Evolutionary conservation across 2,113 vertebrate species (phyloP), one percentile per base, ranked within the genome.

Genomic region (Stegastes partitus): DNA sequence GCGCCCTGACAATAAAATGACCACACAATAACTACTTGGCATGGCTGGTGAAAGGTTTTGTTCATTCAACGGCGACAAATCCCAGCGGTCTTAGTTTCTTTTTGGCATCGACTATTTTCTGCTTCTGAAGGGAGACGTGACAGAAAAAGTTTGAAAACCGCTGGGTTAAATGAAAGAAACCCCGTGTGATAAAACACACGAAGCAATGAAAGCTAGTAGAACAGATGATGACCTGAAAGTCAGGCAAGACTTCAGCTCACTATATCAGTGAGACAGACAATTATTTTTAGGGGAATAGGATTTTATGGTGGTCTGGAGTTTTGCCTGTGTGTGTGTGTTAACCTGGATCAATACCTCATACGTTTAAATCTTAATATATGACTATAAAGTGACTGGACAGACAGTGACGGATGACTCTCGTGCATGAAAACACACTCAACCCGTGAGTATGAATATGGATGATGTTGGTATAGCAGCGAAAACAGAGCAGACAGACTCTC

Each of bases 341-440:
- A 67, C 44, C 68, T 45, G 54, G 68, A 89, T 92, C 89, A 58
- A 90, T 90, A 89, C 23, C 49, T 84, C 77, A 86, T 87, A 81
- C 87, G 84, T 90, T 87, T 77, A 77, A 72, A 88, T 87, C 63
- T 90, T n/a, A 83, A 91, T 83, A 84, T 84, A 64, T 71, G 68
- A 87, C 55, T 81, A 44, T 55, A 62, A 64, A 88, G 71, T 55
- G 77, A 77, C 12, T 1, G 19, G 26, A 59, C 31, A 63, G 83
- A 86, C 90, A 87, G 66, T 86, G 91, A 91, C 15, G 10, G 72
- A 92, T 92, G 84, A 74, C 77, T 81, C 72, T 25, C 31, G 42
- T 19, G 23, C 39, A 21, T 47, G 37, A 53, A 55, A 14, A 22
- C 58, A 68, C 74, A 21, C 79, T 67, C 61, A 61, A 2, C 16